Evolutionary conservation across 2,113 vertebrate species (phyloP), one percentile per base, ranked within the genome.

Genomic region (Nothoprocta pentlandii): DNA sequence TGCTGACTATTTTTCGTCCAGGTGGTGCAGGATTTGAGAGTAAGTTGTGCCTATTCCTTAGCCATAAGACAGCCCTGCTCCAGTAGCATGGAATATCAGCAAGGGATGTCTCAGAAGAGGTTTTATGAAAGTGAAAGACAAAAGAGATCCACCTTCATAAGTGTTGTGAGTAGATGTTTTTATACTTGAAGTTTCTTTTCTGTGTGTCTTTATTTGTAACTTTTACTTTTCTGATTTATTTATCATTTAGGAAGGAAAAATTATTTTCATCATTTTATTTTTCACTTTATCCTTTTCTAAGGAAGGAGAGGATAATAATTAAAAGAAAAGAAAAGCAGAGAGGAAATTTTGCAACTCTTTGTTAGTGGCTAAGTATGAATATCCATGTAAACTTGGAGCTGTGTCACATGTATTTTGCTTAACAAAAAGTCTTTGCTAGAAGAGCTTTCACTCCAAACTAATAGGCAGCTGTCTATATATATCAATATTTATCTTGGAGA

Each of bases 101-200:
- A 61, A 61, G 39, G 49, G 78, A n/a, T 0, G 0, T 54, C 47
- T 88, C 46, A 75, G 47, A 46, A 59, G 32, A 3, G 64, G 12
- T 42, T 70, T 67, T 51, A 13, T 23, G 30, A 63, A 62, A 74
- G 12, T 0, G 44, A 69, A 87, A 87, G 28, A 20, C 77, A n/a
- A 47, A 49, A 67, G 42, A 80, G 80, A 64, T 19, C 25, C 42
- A 76, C 9, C 14, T 16, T 32, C 32, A 6, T 21, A 51, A 41
- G 5, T 5, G 3, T 7, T 49, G 67, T 16, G 67, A 77, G 59
- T 49, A 39, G 62, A 34, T 30, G 9, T 22, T 95, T 74, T 74
- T 19, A n/a, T 73, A 6, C 46, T 53, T 46, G 5, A 64, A 71
- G 42, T 49, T 44, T 44, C 30, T 85, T 85, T 15, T 69, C 28